These are phyloP conservation scores for Antrozous pallidus DNA, from an alignment of 2,797 vertebrate species.

Conservation along the genomic window DNA sequence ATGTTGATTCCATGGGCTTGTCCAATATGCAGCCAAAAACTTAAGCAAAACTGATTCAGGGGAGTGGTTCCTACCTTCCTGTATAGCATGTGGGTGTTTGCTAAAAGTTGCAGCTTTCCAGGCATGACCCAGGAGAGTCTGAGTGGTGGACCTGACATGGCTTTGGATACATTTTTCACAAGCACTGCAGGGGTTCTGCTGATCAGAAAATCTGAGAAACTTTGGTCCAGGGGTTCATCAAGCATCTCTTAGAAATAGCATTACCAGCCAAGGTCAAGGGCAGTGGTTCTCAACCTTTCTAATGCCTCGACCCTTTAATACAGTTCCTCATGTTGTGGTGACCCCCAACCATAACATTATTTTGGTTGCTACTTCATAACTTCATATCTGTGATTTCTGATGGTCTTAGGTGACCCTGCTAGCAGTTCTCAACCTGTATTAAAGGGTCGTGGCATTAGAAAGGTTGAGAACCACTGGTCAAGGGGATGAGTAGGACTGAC, in stretches of 20 bases:
- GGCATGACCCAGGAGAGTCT: background rate
- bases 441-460: no score
- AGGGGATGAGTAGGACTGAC: fast-evolving
- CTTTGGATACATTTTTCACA: background rate
- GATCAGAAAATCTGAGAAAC: background rate
- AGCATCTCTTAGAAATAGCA: background rate
- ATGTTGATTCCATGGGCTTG: background rate
- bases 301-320: no score
- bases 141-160: background rate
- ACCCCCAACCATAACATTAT: no score
- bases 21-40: background rate
- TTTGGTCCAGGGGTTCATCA: background rate
- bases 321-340: no score
- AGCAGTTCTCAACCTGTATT: no score
- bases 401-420: no score
- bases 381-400: no score
- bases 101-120: background rate
- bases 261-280: background rate
- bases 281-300: no score
- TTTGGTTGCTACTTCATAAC: no score
- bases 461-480: background rate
- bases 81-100: background rate
- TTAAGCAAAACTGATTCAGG: background rate
- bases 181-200: background rate
- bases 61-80: background rate